phyloP scores from a whole-genome alignment of 2,888 invertebrate genomes.

The Hydrotaea diabolus region DNA sequence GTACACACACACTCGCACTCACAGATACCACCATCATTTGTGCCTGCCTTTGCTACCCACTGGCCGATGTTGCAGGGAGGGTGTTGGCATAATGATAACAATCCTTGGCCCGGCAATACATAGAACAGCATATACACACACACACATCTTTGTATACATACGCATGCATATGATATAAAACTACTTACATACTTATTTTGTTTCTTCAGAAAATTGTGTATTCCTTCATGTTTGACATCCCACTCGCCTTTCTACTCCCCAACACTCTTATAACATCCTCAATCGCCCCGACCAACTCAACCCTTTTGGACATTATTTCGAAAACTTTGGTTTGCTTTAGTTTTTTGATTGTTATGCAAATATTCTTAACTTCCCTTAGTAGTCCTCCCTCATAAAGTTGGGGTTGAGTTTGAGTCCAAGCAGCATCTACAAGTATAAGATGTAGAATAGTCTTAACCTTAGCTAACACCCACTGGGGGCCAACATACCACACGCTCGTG shows the following conservation, averaged over 20 bases:
- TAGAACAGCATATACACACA: not conserved
- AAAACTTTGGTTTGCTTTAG: slow-evolving; percentile 1
- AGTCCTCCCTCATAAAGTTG: not conserved
- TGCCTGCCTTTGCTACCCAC: not conserved
- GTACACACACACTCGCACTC: slow-evolving; percentile 68
- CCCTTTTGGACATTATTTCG: not conserved
- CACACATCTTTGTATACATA: not conserved
- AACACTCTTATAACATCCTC: not conserved
- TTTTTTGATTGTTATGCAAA: slow-evolving; percentile 50
- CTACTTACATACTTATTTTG: slow-evolving; percentile 48
- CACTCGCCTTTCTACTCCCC: not conserved
- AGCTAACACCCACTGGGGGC: slow-evolving; percentile 9
- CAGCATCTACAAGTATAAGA: slow-evolving; percentile 20
- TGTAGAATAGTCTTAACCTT: slow-evolving; percentile 40
- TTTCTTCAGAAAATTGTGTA: slow-evolving; percentile 54
- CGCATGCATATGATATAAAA: not conserved
- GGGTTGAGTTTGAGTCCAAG: not conserved
- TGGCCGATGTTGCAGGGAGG: not conserved
- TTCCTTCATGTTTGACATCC: not conserved
- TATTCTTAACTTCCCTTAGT: slow-evolving; percentile 45
- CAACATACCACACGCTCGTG: not conserved
- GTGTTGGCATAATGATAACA: slow-evolving; percentile 2
- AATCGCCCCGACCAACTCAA: not conserved
- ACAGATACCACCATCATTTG: slow-evolving; percentile 30
- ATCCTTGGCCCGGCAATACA: slow-evolving; percentile 8